Conservation (phyloP, 2,888 invertebrate genomes). For the Cremastinae sp. region DNA sequence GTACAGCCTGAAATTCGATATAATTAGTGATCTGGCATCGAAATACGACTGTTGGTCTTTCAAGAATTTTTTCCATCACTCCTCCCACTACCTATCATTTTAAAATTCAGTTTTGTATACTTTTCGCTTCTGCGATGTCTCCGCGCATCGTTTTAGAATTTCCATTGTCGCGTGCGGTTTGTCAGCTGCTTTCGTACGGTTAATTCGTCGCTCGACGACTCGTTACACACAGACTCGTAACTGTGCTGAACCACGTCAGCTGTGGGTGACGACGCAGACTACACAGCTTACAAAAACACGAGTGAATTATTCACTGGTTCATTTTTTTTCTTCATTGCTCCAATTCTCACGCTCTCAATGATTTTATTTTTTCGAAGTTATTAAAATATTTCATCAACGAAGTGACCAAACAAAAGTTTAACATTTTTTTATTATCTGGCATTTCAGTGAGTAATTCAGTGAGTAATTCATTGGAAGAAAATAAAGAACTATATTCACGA, state of each 20-base stretch:
- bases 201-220: slow-evolving; percentile 38
- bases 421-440: too few relatives aligned
- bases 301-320: not conserved
- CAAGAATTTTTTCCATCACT: slow-evolving; percentile 6
- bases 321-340: not conserved
- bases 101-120: slow-evolving; percentile 2
- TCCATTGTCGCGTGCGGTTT: slow-evolving; percentile 47
- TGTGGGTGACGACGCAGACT: slow-evolving; percentile 6
- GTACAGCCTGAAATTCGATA: slow-evolving; percentile 23
- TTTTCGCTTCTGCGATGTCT: slow-evolving; percentile 37
- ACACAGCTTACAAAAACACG: not conserved
- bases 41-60: slow-evolving; percentile 20
- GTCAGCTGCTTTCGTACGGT: slow-evolving; percentile 52
- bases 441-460: too few relatives aligned
- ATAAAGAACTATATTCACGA: too few relatives aligned
- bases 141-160: slow-evolving; percentile 24
- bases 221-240: slow-evolving; percentile 16
- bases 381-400: too few relatives aligned
- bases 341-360: not conserved
- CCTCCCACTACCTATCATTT: slow-evolving; percentile 3
- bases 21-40: slow-evolving; percentile 37
- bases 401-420: too few relatives aligned
- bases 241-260: slow-evolving; percentile 34
- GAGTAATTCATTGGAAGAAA: too few relatives aligned
- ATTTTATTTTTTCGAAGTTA: too few relatives aligned